These are phyloP conservation scores for Aplysina aerophoba DNA, from an alignment of 37 sponge, comb jelly and placozoan genomes.

Conservation along the genomic window DNA sequence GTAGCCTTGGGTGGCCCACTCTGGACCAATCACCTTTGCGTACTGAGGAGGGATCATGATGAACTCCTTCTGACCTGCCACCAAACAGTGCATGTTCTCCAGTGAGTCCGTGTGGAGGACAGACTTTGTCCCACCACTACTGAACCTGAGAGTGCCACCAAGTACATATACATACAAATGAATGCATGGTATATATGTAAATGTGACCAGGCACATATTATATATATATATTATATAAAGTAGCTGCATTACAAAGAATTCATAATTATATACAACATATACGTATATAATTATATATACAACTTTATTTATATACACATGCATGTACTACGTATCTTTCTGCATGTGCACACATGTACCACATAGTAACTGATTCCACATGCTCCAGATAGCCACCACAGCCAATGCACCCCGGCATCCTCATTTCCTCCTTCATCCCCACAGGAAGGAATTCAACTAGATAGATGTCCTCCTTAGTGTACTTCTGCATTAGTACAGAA, in stretches of 20 bases:
- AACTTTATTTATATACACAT: neutral
- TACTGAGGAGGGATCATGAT: slow-evolving; percentile 66
- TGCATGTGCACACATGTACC: slow-evolving; percentile 35
- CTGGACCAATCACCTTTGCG: slow-evolving; percentile 63
- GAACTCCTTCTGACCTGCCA: slow-evolving; percentile 70
- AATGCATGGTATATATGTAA: neutral
- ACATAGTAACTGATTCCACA: slow-evolving; percentile 44
- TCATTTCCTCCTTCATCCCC: slow-evolving; percentile 59
- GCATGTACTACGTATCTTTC: neutral
- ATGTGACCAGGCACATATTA: too few species aligned
- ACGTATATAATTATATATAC: too few species aligned
- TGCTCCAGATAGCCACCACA: slow-evolving; percentile 73
- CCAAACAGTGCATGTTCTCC: slow-evolving; percentile 82
- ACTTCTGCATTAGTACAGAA: slow-evolving; percentile 35
- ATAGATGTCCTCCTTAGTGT: slow-evolving; percentile 56
- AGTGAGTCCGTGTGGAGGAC: slow-evolving; percentile 74
- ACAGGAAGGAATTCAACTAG: slow-evolving; percentile 54
- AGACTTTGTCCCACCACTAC: slow-evolving; percentile 85
- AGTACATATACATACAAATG: too few species aligned
- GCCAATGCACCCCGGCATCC: slow-evolving; percentile 49
- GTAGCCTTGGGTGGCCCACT: slow-evolving; percentile 50
- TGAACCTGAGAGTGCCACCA: too few species aligned
- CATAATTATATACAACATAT: neutral
- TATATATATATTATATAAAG: neutral
- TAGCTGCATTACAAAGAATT: neutral